Percentiles rank a stretch among this genome's conserved stretches.
phyloP scores from a whole-genome alignment of 1,140 invertebrate genomes.

The Meloidogyne floridensis region DNA sequence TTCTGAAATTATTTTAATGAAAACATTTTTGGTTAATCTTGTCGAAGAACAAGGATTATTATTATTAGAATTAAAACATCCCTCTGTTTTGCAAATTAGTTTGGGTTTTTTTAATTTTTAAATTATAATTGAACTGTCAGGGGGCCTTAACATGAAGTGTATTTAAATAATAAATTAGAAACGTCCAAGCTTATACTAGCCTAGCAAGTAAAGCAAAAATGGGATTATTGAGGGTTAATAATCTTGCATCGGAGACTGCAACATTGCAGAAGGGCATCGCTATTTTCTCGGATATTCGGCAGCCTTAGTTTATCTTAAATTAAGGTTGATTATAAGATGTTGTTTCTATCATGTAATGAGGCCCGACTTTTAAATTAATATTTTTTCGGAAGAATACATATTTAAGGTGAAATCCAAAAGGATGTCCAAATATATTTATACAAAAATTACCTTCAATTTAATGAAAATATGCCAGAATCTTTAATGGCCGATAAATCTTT shows the following conservation, averaged over 20 bases:
- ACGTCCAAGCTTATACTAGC: too few relatives aligned
- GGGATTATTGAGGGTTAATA: too few relatives aligned
- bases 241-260: too few relatives aligned
- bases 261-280: too few relatives aligned
- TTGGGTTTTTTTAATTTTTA: background rate
- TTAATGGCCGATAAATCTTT: background rate
- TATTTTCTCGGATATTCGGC: too few relatives aligned
- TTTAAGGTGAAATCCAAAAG: background rate
- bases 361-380: background rate
- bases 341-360: too few relatives aligned
- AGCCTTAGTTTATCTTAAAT: too few relatives aligned
- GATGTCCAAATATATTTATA: background rate
- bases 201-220: too few relatives aligned
- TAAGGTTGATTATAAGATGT: too few relatives aligned
- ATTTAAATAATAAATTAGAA: too few relatives aligned
- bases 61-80: constrained; percentile 10
- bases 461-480: constrained; percentile 1
- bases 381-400: background rate
- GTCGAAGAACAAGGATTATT: background rate
- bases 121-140: background rate
- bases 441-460: constrained; percentile 10
- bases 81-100: background rate
- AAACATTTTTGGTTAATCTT: background rate
- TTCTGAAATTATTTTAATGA: background rate
- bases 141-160: too few relatives aligned